Conservation (phyloP, 2,888 invertebrate species). For the Fragum fragum region DNA sequence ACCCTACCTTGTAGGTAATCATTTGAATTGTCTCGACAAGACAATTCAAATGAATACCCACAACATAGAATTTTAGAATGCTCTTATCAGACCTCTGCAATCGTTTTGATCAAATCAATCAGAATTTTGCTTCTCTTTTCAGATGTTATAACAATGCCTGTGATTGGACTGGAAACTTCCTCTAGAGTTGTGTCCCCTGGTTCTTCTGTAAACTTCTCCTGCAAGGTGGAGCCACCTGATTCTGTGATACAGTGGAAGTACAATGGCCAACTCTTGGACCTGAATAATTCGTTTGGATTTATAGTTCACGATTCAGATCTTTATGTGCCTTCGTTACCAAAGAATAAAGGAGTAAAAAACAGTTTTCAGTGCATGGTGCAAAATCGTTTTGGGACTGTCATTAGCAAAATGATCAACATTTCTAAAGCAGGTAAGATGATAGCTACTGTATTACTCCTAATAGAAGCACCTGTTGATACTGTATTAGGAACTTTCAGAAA, state of each 20-base stretch:
- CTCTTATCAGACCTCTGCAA: too few relatives aligned
- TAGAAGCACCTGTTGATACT: too few relatives aligned
- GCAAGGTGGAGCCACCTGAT: slow-evolving; percentile 66
- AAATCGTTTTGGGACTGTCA: slow-evolving; percentile 61
- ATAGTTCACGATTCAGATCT: slow-evolving; percentile 66
- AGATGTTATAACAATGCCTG: slow-evolving; percentile 65
- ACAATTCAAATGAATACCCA: too few relatives aligned
- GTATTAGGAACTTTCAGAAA: too few relatives aligned
- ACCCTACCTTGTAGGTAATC: too few relatives aligned
- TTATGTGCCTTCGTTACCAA: slow-evolving; percentile 56
- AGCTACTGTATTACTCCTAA: too few relatives aligned
- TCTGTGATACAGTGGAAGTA: slow-evolving; percentile 70
- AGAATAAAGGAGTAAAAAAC: slow-evolving; percentile 57
- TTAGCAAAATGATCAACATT: slow-evolving; percentile 67
- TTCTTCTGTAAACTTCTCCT: slow-evolving; percentile 66
- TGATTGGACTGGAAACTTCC: slow-evolving; percentile 69
- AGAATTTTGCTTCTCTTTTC: too few relatives aligned
- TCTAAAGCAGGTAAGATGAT: slow-evolving; percentile 71
- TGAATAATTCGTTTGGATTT: slow-evolving; percentile 66
- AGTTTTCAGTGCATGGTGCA: slow-evolving; percentile 71
- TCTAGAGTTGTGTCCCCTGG: slow-evolving; percentile 69
- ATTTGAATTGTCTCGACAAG: too few relatives aligned
- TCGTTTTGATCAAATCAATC: too few relatives aligned
- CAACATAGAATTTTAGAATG: too few relatives aligned
- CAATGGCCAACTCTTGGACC: slow-evolving; percentile 65